These are phyloP conservation scores for Ruditapes philippinarum DNA, from an alignment of 1,140 invertebrate genomes.

Conservation along the genomic window DNA sequence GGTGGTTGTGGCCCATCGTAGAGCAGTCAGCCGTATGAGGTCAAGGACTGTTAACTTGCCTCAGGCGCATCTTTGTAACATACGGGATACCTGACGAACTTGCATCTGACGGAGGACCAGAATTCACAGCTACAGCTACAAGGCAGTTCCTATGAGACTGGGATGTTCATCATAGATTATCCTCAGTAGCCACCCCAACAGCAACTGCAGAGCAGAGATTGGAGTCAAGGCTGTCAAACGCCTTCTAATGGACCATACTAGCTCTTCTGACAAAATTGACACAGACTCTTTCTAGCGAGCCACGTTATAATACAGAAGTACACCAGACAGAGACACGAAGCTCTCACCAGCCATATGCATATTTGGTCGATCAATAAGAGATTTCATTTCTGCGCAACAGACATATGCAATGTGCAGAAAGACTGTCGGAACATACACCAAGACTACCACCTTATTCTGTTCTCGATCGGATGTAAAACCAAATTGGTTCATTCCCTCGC, in stretches of 20 bases:
- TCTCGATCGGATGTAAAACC: conserved; percentile 32
- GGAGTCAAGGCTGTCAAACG: conserved; percentile 68
- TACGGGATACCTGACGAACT: conserved; percentile 60
- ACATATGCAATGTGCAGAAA: too few relatives aligned
- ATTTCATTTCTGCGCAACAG: conserved; percentile 70
- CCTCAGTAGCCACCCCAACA: conserved; percentile 65
- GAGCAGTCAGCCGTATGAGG: not conserved
- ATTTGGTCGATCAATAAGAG: conserved; percentile 64
- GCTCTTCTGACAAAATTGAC: too few relatives aligned
- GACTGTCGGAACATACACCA: too few relatives aligned
- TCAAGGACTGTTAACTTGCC: too few relatives aligned
- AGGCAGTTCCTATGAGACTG: conserved; percentile 67
- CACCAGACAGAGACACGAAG: conserved; percentile 58
- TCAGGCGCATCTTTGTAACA: conserved; percentile 50
- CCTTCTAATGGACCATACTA: conserved; percentile 66
- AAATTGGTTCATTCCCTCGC: too few relatives aligned
- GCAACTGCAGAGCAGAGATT: conserved; percentile 65
- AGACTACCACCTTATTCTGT: conserved; percentile 42
- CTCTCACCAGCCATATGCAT: conserved; percentile 68
- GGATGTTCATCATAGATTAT: conserved; percentile 67
- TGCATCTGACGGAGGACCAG: conserved; percentile 34
- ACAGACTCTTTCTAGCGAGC: conserved; percentile 64
- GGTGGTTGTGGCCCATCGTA: conserved; percentile 2
- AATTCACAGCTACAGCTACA: too few relatives aligned
- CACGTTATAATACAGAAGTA: conserved; percentile 70